Evolutionary conservation across 2,888 invertebrate genomes (phyloP).

Genomic region (Drosophila nigritarsus): DNA sequence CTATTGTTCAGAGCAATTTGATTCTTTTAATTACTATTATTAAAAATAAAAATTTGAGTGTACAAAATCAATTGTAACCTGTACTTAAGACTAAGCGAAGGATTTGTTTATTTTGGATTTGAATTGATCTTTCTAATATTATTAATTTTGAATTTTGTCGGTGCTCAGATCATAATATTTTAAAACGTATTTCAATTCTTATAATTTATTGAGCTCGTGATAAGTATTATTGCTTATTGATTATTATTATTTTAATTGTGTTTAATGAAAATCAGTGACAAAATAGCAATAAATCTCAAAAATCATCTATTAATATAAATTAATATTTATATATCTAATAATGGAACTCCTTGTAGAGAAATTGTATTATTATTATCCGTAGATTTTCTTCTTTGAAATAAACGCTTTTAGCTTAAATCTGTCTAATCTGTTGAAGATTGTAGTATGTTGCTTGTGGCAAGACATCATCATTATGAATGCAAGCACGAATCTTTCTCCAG

Average conservation of each 20-base stretch:
- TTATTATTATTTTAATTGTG: too few species aligned
- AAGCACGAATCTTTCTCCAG: neutral
- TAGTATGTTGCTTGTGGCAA: neutral
- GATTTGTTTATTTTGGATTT: neutral
- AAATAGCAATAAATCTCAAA: too few species aligned
- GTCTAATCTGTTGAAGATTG: neutral
- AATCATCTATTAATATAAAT: too few species aligned
- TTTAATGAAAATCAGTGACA: too few species aligned
- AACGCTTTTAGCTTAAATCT: neutral
- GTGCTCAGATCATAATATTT: neutral
- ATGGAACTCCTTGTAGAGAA: neutral
- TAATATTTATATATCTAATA: neutral
- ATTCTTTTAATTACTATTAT: too few species aligned
- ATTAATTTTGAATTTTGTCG: neutral
- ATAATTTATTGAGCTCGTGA: too few species aligned
- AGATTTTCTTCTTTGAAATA: neutral
- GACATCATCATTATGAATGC: neutral
- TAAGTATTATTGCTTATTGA: too few species aligned
- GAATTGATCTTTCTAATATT: too few species aligned
- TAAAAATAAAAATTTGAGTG: too few species aligned
- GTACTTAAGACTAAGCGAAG: neutral
- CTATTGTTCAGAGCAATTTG: neutral
- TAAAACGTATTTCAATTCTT: neutral
- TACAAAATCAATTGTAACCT: neutral
- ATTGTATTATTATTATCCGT: neutral